Conservation (phyloP, 1,140 invertebrate species). For the Apis laboriosa region DNA sequence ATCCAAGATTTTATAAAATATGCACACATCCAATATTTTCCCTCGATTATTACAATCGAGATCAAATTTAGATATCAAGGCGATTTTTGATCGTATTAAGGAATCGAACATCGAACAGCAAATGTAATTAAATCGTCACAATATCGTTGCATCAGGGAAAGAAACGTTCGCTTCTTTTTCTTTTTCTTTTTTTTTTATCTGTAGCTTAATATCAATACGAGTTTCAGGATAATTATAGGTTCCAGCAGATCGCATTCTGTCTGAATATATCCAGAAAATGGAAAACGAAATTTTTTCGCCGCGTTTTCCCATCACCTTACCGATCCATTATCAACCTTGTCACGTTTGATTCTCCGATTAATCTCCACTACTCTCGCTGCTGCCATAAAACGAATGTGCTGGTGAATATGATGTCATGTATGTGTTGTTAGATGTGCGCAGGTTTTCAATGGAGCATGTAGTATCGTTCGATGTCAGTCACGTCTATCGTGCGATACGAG, state of each 20-base stretch:
- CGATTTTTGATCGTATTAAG: background rate
- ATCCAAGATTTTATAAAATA: background rate
- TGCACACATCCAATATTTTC: background rate
- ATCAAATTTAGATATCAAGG: background rate
- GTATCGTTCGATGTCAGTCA: conserved; percentile 64
- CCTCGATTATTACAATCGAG: background rate
- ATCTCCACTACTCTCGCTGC: conserved; percentile 53
- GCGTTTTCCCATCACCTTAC: conserved; percentile 40
- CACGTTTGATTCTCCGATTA: conserved; percentile 44
- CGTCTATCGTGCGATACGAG: conserved; percentile 25
- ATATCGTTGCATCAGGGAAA: background rate
- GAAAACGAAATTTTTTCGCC: conserved; percentile 37
- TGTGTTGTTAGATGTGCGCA: conserved; percentile 60
- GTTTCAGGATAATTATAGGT: conserved; percentile 60
- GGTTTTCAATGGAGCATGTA: conserved; percentile 71
- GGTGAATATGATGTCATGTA: conserved; percentile 61
- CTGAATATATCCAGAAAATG: conserved; percentile 14
- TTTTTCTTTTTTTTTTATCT: background rate
- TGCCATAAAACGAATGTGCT: conserved; percentile 61
- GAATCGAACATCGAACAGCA: background rate
- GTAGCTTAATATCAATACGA: conserved; percentile 3
- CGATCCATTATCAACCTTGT: conserved; percentile 52
- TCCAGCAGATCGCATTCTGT: conserved; percentile 78
- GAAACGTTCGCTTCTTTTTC: background rate
- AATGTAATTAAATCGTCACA: background rate